These are phyloP conservation scores for Torymus tubicola DNA, from an alignment of 2,888 invertebrate genomes.

Conservation along the genomic window DNA sequence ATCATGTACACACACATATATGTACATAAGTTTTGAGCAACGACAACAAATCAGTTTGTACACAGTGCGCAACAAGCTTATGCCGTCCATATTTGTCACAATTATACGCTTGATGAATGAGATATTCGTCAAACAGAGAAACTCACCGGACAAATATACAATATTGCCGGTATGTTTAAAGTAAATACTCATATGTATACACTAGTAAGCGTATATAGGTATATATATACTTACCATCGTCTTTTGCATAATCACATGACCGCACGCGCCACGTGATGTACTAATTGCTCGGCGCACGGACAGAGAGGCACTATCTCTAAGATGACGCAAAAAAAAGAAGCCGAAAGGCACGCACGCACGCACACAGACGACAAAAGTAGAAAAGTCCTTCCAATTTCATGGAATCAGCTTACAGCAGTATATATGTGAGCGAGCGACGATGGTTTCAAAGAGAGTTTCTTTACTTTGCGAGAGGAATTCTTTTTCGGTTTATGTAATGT, in stretches of 20 bases:
- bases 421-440: no score
- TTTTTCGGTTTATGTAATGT: no score
- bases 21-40: not conserved
- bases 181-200: not conserved
- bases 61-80: not conserved
- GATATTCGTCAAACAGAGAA: conserved; percentile 21
- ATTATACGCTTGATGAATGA: conserved; percentile 9
- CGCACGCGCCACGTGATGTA: conserved; percentile 8
- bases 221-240: not conserved
- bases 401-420: no score
- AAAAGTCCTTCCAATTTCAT: no score
- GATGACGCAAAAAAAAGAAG: not conserved
- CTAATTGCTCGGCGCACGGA: conserved; percentile 27
- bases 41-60: not conserved
- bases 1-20: no score
- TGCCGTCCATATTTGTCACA: not conserved
- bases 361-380: no score
- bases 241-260: conserved; percentile 42
- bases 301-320: not conserved
- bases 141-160: conserved; percentile 4
- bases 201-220: not conserved
- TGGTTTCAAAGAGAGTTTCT: no score
- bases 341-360: no score
- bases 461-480: no score
- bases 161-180: conserved; percentile 2